Conservation (phyloP, 1,140 invertebrate genomes). For the Lucilia cuprina region DNA sequence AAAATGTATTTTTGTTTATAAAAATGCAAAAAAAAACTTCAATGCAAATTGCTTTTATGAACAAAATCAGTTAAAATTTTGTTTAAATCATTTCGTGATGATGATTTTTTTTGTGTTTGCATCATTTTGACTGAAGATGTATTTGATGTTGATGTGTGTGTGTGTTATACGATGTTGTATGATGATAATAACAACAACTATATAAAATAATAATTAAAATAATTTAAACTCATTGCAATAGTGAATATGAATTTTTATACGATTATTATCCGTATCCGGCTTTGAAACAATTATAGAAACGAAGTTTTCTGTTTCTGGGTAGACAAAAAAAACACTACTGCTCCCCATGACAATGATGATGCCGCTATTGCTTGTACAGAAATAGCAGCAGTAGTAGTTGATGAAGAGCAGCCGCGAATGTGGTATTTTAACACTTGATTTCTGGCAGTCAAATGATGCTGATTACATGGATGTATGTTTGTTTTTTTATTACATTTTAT, state of each 20-base stretch:
- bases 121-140: no score
- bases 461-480: not conserved
- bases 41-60: not conserved
- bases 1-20: not conserved
- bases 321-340: not conserved
- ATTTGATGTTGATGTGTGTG: not conserved
- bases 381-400: no score
- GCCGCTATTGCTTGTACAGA: not conserved
- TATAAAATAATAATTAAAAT: not conserved
- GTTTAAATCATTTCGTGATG: not conserved
- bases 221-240: not conserved
- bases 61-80: not conserved
- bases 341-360: not conserved
- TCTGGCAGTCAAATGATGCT: no score
- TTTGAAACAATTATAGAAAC: not conserved
- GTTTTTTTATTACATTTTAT: not conserved
- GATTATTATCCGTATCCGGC: not conserved
- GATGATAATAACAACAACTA: not conserved
- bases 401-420: no score
- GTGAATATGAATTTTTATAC: slow-evolving; percentile 2
- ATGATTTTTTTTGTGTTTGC: not conserved
- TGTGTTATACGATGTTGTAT: not conserved
- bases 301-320: not conserved
- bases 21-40: not conserved
- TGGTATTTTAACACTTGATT: no score